These are phyloP conservation scores for Myotis davidii DNA, from an alignment of 2,113 vertebrate species.

Conservation along the genomic window DNA sequence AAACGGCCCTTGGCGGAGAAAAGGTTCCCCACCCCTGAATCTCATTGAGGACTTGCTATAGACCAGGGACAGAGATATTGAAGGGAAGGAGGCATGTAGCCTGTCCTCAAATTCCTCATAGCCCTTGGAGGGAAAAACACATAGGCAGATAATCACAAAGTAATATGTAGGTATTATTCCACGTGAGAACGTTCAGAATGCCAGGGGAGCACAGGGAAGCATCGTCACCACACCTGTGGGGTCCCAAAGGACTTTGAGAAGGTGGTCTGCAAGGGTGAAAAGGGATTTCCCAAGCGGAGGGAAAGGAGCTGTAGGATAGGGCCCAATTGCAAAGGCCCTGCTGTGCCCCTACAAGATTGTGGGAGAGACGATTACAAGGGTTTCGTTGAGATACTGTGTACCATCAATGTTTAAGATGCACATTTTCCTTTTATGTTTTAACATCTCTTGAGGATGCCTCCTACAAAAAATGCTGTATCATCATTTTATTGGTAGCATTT, in stretches of 20 bases:
- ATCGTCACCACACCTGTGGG: neutral
- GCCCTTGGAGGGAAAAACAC: neutral
- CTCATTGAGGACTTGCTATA: accelerated
- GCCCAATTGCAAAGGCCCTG: neutral
- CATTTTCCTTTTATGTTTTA: neutral
- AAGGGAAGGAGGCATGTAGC: neutral
- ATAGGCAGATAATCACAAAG: neutral
- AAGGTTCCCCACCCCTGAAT: no score
- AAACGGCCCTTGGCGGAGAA: no score
- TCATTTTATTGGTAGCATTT: neutral
- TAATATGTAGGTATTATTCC: neutral
- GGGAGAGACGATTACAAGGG: neutral
- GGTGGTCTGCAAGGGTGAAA: neutral
- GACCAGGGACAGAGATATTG: neutral
- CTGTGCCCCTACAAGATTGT: neutral
- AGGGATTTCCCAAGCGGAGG: neutral
- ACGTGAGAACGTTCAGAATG: neutral
- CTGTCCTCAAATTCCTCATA: neutral
- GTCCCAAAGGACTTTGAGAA: neutral
- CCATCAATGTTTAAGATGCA: neutral
- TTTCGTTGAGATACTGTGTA: neutral
- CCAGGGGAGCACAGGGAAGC: neutral
- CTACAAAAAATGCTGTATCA: neutral
- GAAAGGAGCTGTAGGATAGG: neutral
- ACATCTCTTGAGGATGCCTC: neutral